Percentiles rank a stretch among this genome's conserved stretches.
These are phyloP conservation scores for Nematopogon swammerdamellus DNA, from an alignment of 2,888 invertebrate species.

Conservation along the genomic window DNA sequence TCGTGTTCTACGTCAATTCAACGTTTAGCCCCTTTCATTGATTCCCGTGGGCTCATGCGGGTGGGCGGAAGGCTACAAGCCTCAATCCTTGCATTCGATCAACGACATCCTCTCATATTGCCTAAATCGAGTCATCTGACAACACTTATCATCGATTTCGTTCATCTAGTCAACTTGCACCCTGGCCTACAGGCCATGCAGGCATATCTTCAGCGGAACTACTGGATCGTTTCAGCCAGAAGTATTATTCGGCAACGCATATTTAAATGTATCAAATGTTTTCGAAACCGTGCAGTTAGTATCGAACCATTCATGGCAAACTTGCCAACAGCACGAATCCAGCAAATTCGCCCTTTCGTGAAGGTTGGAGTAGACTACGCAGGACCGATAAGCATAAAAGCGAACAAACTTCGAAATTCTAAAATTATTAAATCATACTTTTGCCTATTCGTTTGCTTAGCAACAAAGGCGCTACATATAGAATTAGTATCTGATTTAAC, in stretches of 20 bases:
- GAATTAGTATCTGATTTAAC: constrained; percentile 15
- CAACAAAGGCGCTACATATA: constrained; percentile 17
- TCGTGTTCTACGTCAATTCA: background rate
- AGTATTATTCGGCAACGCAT: background rate
- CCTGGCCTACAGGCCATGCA: background rate
- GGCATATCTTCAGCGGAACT: background rate
- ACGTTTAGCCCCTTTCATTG: background rate
- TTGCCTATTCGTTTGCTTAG: background rate
- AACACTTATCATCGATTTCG: background rate
- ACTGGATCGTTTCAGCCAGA: background rate
- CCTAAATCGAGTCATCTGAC: background rate
- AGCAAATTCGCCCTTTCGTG: background rate
- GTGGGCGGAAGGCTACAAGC: background rate
- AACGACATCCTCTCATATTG: background rate
- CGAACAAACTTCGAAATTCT: constrained; percentile 9
- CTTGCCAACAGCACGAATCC: constrained; percentile 8
- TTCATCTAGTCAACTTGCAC: background rate
- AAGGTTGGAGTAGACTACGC: background rate
- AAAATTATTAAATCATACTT: constrained; percentile 2
- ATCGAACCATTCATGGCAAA: constrained; percentile 10
- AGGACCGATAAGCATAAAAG: background rate
- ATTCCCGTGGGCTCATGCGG: background rate
- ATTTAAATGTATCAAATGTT: background rate
- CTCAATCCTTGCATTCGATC: background rate
- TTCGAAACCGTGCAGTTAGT: background rate